phyloP scores from a whole-genome alignment of 2,797 vertebrate species.

The Phoebastria nigripes region DNA sequence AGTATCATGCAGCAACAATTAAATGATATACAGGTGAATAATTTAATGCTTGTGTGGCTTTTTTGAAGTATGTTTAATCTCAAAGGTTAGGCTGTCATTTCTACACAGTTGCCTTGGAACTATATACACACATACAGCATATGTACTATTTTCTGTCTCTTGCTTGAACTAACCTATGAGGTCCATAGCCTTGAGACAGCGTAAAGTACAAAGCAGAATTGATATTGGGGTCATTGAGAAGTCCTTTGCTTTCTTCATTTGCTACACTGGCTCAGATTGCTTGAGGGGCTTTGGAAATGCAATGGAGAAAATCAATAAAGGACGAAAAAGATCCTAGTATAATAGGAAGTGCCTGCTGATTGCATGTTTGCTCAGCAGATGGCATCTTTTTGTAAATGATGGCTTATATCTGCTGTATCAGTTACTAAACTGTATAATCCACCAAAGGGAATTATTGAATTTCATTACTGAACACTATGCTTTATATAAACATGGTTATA shows the following conservation, averaged over 20 bases:
- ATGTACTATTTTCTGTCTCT: constrained; percentile 21
- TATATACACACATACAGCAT: not conserved
- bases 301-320: constrained; percentile 60
- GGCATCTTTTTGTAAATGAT: constrained; percentile 78
- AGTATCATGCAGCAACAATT: constrained; percentile 30
- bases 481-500: constrained; percentile 7
- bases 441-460: constrained; percentile 2
- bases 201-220: constrained; percentile 55
- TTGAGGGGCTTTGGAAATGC: constrained; percentile 50
- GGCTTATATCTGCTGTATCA: constrained; percentile 24
- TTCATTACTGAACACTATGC: not conserved
- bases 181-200: constrained; percentile 31
- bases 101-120: constrained; percentile 5
- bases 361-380: constrained; percentile 76
- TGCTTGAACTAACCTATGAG: constrained; percentile 48
- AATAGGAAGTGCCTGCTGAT: constrained; percentile 70
- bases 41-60: not conserved
- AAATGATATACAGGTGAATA: constrained; percentile 50
- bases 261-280: constrained; percentile 33
- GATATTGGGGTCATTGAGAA: constrained; percentile 53
- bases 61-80: not conserved
- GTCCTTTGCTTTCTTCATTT: constrained; percentile 61
- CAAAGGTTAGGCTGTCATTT: constrained; percentile 26
- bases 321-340: constrained; percentile 41
- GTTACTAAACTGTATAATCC: constrained; percentile 5